Evolutionary conservation across 1,140 invertebrate species (phyloP).

Genomic region (Zaprionus africanus): DNA sequence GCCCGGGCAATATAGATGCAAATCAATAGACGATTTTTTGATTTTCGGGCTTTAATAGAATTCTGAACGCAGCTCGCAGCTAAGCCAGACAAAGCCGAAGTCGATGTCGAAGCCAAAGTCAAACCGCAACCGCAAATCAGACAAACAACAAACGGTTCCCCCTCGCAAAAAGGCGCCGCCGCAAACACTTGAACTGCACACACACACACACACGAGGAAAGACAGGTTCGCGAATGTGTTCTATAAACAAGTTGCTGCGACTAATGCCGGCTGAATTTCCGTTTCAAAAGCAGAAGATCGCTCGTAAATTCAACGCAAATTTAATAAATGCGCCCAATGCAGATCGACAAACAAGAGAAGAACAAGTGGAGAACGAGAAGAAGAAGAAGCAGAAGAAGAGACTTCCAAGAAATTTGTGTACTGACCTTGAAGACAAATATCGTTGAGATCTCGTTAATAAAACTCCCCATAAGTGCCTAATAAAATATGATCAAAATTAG

Average conservation of each 20-base stretch:
- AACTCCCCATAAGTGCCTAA: slow-evolving; percentile 47
- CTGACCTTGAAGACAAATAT: slow-evolving; percentile 16
- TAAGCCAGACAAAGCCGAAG: slow-evolving; percentile 25
- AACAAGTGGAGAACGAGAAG: background rate
- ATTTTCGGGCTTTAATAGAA: slow-evolving; percentile 68
- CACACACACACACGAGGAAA: background rate
- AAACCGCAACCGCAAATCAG: slow-evolving; percentile 70
- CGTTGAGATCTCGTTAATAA: slow-evolving; percentile 35
- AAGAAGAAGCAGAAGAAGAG: background rate
- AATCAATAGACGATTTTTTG: slow-evolving; percentile 71
- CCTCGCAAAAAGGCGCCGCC: slow-evolving; percentile 70
- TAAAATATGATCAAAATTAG: slow-evolving; percentile 63
- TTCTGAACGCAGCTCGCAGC: slow-evolving; percentile 46
- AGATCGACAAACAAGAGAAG: slow-evolving; percentile 10
- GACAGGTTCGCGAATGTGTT: slow-evolving; percentile 20
- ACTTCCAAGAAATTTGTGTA: slow-evolving; percentile 55
- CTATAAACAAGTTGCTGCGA: slow-evolving; percentile 55
- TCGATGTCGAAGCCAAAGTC: slow-evolving; percentile 14
- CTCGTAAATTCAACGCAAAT: slow-evolving; percentile 67
- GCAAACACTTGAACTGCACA: slow-evolving; percentile 40
- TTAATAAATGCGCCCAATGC: slow-evolving; percentile 60
- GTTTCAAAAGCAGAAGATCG: slow-evolving; percentile 39
- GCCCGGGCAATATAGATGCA: slow-evolving; percentile 67
- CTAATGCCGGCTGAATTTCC: slow-evolving; percentile 67
- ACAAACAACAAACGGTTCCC: slow-evolving; percentile 58